Evolutionary conservation across 2,888 invertebrate genomes (phyloP).

Genomic region (Erebia epiphron): DNA sequence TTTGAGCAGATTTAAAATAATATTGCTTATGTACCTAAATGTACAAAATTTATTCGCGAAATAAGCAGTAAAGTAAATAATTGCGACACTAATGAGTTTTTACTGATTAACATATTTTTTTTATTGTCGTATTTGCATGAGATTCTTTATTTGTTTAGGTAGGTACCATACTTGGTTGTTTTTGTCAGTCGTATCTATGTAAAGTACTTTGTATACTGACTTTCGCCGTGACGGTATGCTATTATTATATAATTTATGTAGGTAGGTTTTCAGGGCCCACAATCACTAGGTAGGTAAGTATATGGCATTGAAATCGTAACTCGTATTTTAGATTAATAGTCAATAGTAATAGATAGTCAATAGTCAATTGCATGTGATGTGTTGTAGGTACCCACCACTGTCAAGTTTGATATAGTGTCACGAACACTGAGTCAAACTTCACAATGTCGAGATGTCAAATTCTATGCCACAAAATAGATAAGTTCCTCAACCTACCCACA

Average conservation of each 20-base stretch:
- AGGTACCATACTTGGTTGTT: neutral
- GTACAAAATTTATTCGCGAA: neutral
- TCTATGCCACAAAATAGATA: too few relatives aligned
- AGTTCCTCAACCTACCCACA: too few relatives aligned
- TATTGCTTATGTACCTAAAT: neutral
- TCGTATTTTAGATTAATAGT: too few relatives aligned
- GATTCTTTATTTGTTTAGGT: slow-evolving; percentile 12
- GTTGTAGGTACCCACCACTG: too few relatives aligned
- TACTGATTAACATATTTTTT: slow-evolving; percentile 49
- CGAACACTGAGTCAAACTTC: too few relatives aligned
- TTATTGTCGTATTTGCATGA: slow-evolving; percentile 56
- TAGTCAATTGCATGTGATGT: too few relatives aligned
- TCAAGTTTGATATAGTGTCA: too few relatives aligned
- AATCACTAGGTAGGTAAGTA: neutral
- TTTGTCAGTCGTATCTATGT: neutral
- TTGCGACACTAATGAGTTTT: slow-evolving; percentile 40
- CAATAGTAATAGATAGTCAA: too few relatives aligned
- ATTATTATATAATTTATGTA: too few relatives aligned
- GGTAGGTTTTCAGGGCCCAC: neutral
- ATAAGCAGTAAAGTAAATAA: slow-evolving; percentile 39
- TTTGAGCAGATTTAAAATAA: neutral
- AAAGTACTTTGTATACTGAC: neutral
- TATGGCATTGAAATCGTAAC: neutral
- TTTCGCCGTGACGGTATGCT: neutral
- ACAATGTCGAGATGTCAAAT: too few relatives aligned